These are phyloP conservation scores for Dynastes hyllus DNA, from an alignment of 2,888 invertebrate genomes.

Conservation along the genomic window DNA sequence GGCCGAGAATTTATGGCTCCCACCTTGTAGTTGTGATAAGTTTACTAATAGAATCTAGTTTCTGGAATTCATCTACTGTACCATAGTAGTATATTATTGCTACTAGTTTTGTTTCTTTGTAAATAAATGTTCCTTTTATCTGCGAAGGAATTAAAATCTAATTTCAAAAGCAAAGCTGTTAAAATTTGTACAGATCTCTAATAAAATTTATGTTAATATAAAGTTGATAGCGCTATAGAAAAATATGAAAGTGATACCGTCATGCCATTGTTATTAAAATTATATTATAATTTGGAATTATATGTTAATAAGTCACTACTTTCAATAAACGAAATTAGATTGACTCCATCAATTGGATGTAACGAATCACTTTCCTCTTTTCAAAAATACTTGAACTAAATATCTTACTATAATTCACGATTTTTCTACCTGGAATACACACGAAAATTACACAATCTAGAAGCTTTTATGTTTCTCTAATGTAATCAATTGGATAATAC, in stretches of 20 bases:
- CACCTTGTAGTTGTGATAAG: too few species aligned
- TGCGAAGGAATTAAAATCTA: too few species aligned
- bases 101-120: too few species aligned
- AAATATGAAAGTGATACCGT: too few species aligned
- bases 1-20: too few species aligned
- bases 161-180: too few species aligned
- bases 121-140: too few species aligned
- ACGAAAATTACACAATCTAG: neutral
- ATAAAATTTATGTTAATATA: neutral
- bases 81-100: too few species aligned
- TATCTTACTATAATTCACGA: neutral
- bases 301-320: neutral
- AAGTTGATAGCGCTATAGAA: neutral
- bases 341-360: neutral
- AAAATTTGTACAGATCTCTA: too few species aligned
- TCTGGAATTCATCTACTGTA: too few species aligned
- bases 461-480: neutral
- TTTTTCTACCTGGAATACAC: neutral
- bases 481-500: neutral
- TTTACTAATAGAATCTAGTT: too few species aligned
- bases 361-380: neutral
- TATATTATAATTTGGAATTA: neutral
- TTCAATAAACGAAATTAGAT: neutral
- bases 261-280: too few species aligned
- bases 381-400: slow-evolving; percentile 5